Base-by-base conservation (phyloP, 2,113 vertebrate species). In the Tenebrosternarchus preto region DNA sequence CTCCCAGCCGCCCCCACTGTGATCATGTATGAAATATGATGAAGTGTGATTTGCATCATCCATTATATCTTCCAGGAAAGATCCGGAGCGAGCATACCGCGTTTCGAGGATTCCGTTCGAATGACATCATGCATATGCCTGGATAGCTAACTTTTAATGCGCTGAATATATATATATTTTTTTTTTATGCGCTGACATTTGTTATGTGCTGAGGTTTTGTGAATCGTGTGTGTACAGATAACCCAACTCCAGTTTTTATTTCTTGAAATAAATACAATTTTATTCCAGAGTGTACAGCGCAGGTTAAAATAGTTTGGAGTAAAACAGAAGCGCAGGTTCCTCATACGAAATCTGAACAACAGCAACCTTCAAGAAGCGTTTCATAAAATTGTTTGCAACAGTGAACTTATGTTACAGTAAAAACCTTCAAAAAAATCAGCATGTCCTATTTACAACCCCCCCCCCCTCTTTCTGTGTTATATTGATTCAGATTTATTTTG, bases 321-420 rank as follows among this genome's bases (percentile, higher is more conserved):
- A 27, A 2, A 64, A 16, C 12, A 64, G 25, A 64, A 64, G 61
- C 61, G 5, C 15, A 63, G 12, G 24, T 12, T 60, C 12, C 27
- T 29, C 61, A 31, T 29, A 31, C 59, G 25, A 61, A 61, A 61
- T 17, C 25, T 24, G 9, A 22, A 11, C 59, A 60, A 60, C 25
- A 60, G 22, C 59, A 60, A 60, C 19, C 15, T 17, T 4, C 61
- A 31, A 4, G 20, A 64, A 63, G 24, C 27, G 20, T 77, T 64
- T 29, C 59, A 50, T 19, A 46, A 55, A 17, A 29, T 2, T 20
- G 7, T 20, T 69, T 36, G 56, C 56, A 64, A 17, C 19, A 7
- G 33, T 17, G 17, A 27, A 22, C 11, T 66, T 76, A 50, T 50
- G 50, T 77, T 77, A 77, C 64, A 77, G 66, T 77, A 57, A 57